phyloP scores from a whole-genome alignment of 2,797 vertebrate genomes.

The Syngnathus rostellatus region DNA sequence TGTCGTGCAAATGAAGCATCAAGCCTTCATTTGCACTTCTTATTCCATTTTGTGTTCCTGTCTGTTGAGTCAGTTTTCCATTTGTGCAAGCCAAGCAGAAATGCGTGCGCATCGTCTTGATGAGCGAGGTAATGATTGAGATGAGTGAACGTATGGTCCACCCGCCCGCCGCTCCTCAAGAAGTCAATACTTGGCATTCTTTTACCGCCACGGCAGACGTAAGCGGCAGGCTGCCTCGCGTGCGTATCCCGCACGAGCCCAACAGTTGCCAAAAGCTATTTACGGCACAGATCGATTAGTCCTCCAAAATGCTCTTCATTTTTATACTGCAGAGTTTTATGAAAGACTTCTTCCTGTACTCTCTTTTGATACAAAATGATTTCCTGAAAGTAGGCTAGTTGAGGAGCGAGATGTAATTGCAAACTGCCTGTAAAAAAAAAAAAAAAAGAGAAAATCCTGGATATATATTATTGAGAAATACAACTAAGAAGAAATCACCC shows the following conservation, averaged over 20 bases:
- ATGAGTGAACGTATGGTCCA: background rate
- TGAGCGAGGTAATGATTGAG: background rate
- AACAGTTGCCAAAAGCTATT: conserved; percentile 1
- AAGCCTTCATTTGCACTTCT: background rate
- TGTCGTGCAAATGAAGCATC: background rate
- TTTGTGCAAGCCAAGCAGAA: background rate
- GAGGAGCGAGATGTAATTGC: background rate
- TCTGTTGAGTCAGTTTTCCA: conserved; percentile 2
- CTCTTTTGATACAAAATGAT: background rate
- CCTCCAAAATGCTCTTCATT: background rate
- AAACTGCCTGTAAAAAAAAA: background rate
- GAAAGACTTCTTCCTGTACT: background rate
- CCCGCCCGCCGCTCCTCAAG: background rate
- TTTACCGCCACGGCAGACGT: background rate
- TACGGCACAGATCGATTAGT: background rate
- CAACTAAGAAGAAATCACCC: background rate
- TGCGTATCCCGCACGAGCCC: conserved; percentile 1
- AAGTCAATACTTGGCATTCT: conserved; percentile 5
- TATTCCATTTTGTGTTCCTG: background rate
- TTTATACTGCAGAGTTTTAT: background rate
- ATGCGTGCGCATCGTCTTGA: background rate
- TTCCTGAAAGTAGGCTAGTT: background rate
- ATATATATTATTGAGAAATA: no score
- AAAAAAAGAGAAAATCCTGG: background rate
- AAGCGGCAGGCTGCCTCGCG: background rate